A percentile compares a stretch with the other conserved stretches of the same genome.
Evolutionary conservation across 2,888 invertebrate genomes (phyloP).

Genomic region (Gasteruption jaculator): DNA sequence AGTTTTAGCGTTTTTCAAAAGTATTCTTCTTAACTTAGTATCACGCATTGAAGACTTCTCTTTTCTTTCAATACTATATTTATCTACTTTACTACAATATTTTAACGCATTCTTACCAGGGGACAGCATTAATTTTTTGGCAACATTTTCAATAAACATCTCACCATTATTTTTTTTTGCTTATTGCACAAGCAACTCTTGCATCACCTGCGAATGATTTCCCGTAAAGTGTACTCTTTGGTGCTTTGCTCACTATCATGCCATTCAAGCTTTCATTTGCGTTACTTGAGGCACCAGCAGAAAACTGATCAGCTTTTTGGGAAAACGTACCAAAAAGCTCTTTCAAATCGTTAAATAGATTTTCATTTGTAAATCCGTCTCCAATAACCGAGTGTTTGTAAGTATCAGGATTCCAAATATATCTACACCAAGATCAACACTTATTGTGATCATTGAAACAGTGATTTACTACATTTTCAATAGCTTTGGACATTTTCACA

Average conservation of each 20-base stretch:
- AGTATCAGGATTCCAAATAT: background rate
- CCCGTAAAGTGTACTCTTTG: constrained; percentile 8
- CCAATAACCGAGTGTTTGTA: constrained; percentile 7
- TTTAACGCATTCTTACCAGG: too few relatives aligned
- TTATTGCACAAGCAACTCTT: constrained; percentile 8
- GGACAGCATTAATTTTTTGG: too few relatives aligned
- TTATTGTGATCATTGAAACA: background rate
- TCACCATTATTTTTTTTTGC: constrained; percentile 3
- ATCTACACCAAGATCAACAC: background rate
- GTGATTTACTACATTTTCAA: constrained; percentile 1
- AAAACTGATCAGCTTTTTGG: background rate
- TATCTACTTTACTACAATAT: too few relatives aligned
- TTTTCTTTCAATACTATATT: too few relatives aligned
- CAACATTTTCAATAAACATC: too few relatives aligned
- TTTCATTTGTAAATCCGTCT: constrained; percentile 9
- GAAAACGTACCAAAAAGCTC: constrained; percentile 2
- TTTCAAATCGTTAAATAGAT: constrained; percentile 6
- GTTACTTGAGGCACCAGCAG: constrained; percentile 5
- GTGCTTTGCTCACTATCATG: constrained; percentile 8
- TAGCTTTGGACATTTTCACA: background rate
- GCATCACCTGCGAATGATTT: constrained; percentile 1
- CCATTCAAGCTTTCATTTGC: constrained; percentile 11
- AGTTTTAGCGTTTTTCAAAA: background rate
- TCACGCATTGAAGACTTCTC: too few relatives aligned
- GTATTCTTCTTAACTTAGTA: background rate